phyloP scores from a whole-genome alignment of 2,797 vertebrate genomes.

The Champsocephalus esox region DNA sequence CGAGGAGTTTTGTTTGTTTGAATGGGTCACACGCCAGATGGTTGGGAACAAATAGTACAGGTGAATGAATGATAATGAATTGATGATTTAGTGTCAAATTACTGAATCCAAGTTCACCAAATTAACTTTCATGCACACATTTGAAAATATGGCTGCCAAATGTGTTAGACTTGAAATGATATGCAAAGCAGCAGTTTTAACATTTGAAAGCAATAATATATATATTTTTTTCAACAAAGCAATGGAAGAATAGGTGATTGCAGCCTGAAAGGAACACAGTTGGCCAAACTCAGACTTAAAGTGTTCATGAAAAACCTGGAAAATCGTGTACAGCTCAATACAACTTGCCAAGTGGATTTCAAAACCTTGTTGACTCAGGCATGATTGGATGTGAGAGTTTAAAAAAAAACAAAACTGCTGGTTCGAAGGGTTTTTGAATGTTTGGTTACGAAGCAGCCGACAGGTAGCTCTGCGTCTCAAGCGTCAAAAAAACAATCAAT shows the following conservation, averaged over 20 bases:
- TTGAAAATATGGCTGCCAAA: background rate
- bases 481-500: slow-evolving; percentile 73
- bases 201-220: background rate
- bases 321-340: background rate
- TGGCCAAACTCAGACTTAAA: slow-evolving; percentile 2
- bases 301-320: background rate
- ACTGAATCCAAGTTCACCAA: background rate
- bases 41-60: background rate
- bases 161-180: background rate
- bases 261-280: slow-evolving; percentile 6
- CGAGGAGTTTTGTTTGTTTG: background rate
- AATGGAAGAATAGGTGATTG: background rate
- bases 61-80: background rate
- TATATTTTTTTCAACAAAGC: background rate
- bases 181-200: background rate
- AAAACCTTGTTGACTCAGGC: slow-evolving; percentile 57
- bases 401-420: slow-evolving; percentile 43
- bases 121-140: background rate
- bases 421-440: slow-evolving; percentile 51
- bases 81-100: background rate
- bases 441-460: slow-evolving; percentile 68
- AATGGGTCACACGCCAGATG: background rate
- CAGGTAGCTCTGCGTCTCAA: slow-evolving; percentile 68
- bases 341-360: slow-evolving; percentile 40
- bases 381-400: slow-evolving; percentile 29